phyloP scores from a whole-genome alignment of 2,797 vertebrate species.

The Brachyalestes nurse region DNA sequence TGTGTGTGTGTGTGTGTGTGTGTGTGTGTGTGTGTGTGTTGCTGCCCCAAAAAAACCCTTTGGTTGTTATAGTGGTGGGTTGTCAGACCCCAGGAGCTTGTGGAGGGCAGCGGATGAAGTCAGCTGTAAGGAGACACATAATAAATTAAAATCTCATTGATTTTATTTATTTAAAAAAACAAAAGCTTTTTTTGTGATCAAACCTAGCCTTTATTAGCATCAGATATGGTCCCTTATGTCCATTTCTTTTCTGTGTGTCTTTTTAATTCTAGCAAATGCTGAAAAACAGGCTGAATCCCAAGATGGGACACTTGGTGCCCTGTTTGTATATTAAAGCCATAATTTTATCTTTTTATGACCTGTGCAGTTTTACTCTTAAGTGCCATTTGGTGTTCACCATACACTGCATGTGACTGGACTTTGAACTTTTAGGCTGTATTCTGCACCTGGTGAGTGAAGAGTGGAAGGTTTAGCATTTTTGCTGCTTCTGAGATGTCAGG shows the following conservation, averaged over 20 bases:
- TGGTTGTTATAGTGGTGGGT: too few species aligned
- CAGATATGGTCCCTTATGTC: neutral
- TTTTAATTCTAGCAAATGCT: neutral
- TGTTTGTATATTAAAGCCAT: neutral
- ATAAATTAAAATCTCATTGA: too few species aligned
- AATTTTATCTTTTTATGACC: neutral
- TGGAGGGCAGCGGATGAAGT: too few species aligned
- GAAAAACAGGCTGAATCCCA: neutral
- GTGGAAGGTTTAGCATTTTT: neutral
- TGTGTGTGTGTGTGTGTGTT: too few species aligned
- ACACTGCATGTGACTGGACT: slow-evolving; percentile 9
- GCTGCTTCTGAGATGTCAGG: neutral
- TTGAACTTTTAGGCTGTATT: slow-evolving; percentile 22
- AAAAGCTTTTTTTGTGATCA: slow-evolving; percentile 29
- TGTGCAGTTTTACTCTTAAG: neutral
- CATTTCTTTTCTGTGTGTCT: neutral
- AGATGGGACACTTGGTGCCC: neutral
- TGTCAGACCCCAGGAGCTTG: too few species aligned
- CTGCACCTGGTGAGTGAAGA: neutral
- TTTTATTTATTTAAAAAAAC: too few species aligned
- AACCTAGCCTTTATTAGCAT: neutral
- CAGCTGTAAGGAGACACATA: slow-evolving; percentile 47
- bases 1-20: too few species aligned
- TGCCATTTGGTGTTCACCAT: neutral
- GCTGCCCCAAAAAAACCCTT: too few species aligned